Percentiles rank a stretch among this genome's conserved stretches.
phyloP scores from a whole-genome alignment of 2,888 invertebrate genomes.

The Hemistola chrysoprasaria region DNA sequence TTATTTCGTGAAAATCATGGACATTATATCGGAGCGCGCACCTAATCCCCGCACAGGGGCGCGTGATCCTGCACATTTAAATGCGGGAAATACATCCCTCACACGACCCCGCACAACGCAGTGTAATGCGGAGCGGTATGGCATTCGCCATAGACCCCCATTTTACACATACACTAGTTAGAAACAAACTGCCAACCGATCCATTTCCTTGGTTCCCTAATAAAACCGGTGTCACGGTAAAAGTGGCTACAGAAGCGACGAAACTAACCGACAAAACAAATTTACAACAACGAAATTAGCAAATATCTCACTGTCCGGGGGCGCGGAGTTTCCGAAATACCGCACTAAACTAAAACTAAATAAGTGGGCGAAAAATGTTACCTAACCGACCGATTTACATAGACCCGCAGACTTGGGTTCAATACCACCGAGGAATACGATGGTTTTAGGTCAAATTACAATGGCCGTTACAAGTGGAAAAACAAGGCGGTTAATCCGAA shows the following conservation, averaged over 20 bases:
- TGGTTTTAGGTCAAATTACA: conserved; percentile 36
- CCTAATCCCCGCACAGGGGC: too few species aligned
- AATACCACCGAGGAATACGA: conserved; percentile 21
- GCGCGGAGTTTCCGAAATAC: conserved; percentile 61
- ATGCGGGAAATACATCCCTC: too few species aligned
- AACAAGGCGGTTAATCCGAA: conserved; percentile 74
- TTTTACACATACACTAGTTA: conserved; percentile 1
- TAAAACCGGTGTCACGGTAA: conserved; percentile 14
- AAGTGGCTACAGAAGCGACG: conserved; percentile 25
- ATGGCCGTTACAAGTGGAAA: conserved; percentile 61
- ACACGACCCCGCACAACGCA: too few species aligned
- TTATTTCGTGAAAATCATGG: too few species aligned
- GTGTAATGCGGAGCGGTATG: too few species aligned
- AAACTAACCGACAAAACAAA: conserved; percentile 55
- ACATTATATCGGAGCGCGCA: too few species aligned
- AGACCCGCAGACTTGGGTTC: conserved; percentile 36
- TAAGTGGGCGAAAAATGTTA: conserved; percentile 73
- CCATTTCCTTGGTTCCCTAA: conserved; percentile 1
- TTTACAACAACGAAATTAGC: conserved; percentile 75
- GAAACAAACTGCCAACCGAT: conserved; percentile 14
- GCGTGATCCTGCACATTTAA: too few species aligned
- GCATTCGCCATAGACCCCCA: too few species aligned
- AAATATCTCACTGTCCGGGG: conserved; percentile 75
- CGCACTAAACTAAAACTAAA: conserved; percentile 70
- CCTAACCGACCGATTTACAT: conserved; percentile 43